Conservation (phyloP, 1,140 invertebrate species). For the Lethrus apterus region DNA sequence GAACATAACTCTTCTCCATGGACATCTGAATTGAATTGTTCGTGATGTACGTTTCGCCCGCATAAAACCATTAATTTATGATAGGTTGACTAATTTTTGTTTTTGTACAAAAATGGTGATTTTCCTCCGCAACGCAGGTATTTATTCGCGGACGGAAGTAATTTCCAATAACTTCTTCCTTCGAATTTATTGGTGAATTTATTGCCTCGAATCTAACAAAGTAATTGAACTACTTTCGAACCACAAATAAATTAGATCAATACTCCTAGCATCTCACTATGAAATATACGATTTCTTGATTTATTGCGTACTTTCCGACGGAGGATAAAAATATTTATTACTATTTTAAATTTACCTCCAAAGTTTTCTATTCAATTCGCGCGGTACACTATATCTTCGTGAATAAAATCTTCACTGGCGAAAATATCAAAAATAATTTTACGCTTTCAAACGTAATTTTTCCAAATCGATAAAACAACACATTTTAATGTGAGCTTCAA, state of each 20-base stretch:
- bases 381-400: too few species aligned
- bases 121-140: not conserved
- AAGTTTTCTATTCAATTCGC: too few species aligned
- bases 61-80: not conserved
- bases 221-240: slow-evolving; percentile 15
- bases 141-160: slow-evolving; percentile 13
- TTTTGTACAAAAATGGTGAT: slow-evolving; percentile 10
- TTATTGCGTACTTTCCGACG: slow-evolving; percentile 5
- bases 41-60: slow-evolving; percentile 25
- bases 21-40: slow-evolving; percentile 33
- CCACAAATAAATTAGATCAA: slow-evolving; percentile 15
- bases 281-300: slow-evolving; percentile 8
- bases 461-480: too few species aligned
- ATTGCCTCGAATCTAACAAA: slow-evolving; percentile 13
- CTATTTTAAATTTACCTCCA: slow-evolving; percentile 13
- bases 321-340: slow-evolving; percentile 10
- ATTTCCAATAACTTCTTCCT: slow-evolving; percentile 15
- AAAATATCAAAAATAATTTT: too few species aligned
- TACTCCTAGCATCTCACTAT: slow-evolving; percentile 8
- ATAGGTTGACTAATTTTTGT: slow-evolving; percentile 4
- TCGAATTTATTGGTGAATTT: slow-evolving; percentile 14
- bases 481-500: too few species aligned
- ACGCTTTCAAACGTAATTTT: too few species aligned
- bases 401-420: too few species aligned
- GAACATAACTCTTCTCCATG: slow-evolving; percentile 32